Percentiles rank a stretch among this genome's conserved stretches.
These are phyloP conservation scores for Mythimna vitellina DNA, from an alignment of 2,888 invertebrate genomes.

Conservation along the genomic window DNA sequence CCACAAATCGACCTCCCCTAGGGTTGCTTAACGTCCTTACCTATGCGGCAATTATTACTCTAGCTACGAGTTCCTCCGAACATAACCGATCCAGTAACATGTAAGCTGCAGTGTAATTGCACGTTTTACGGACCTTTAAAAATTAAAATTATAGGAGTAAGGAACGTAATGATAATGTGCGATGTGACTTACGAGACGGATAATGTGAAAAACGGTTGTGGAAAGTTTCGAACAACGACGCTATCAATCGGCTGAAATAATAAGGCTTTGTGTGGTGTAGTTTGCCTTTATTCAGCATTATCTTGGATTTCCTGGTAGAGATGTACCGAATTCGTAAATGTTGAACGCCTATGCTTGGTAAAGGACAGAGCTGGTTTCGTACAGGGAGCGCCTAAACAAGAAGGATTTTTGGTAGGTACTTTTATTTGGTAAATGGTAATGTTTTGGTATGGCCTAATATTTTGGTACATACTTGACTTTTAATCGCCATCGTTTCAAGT, in stretches of 20 bases:
- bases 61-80: slow-evolving; percentile 69
- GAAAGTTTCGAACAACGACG: slow-evolving; percentile 10
- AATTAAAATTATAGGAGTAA: slow-evolving; percentile 43
- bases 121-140: slow-evolving; percentile 23
- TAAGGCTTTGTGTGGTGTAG: neutral
- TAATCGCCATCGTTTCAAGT: too few species aligned
- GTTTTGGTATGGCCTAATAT: too few species aligned
- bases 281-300: neutral
- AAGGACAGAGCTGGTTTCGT: neutral
- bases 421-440: too few species aligned
- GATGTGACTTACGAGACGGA: slow-evolving; percentile 28
- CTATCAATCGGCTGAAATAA: slow-evolving; percentile 5
- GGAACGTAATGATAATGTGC: slow-evolving; percentile 46
- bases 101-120: slow-evolving; percentile 32
- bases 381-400: neutral
- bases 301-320: neutral
- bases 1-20: neutral
- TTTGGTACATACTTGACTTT: too few species aligned
- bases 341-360: neutral
- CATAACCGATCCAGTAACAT: slow-evolving; percentile 30
- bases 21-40: neutral
- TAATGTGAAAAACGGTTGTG: slow-evolving; percentile 26
- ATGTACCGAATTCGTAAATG: neutral
- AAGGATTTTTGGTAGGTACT: too few species aligned
- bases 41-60: neutral